Base-by-base conservation (phyloP, 2,888 invertebrate species). In the Esperia sulphurella region DNA sequence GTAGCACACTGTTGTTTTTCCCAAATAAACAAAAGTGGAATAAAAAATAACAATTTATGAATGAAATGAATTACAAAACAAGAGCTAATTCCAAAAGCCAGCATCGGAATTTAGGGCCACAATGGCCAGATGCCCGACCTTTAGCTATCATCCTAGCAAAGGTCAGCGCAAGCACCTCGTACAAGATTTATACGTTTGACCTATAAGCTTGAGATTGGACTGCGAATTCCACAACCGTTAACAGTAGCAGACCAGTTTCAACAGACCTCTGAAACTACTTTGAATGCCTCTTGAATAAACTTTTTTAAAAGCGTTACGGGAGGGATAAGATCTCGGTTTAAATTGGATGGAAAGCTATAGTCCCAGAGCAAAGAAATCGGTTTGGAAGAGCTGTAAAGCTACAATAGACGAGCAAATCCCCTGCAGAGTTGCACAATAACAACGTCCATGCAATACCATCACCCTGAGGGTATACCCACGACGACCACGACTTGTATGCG, bases 371-470 rank as follows among this genome's bases (percentile, higher is more conserved):
- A 53, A 61, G 61, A 62, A 60, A 61, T 58, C 57, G 48, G 55
- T 55, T 53, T 48, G 47, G 49, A 51, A 56, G 45, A 59, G 53
- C 53, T 49, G 58, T 64, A 72, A 71, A 59, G 58, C 65, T 67
- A 71, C 70, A 65, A 68, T 70, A 65, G 68, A 69, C 63, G 66
- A 67, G 67, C 57, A 61, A 62, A 64, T 71, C 67, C 70, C 75
- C 71, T 64, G 70, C 64, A 62, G 71, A 63, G 68, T 75, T 75
- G 67, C 73, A 74, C 80, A 79, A 80, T 74, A 63, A 68, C 71
- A 62, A 60, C 59, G 63, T 65, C 63, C 66, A 58, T 63, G 69
- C 67, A 65, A 62, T 65, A 62, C 57, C 65, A 68, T 66, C 66
- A 65, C 66, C 70, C 65, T 50, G 54, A 63, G 67, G 69, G 57